Evolutionary conservation across 1,140 invertebrate species (phyloP).

Genomic region (Dreissena rostriformis): DNA sequence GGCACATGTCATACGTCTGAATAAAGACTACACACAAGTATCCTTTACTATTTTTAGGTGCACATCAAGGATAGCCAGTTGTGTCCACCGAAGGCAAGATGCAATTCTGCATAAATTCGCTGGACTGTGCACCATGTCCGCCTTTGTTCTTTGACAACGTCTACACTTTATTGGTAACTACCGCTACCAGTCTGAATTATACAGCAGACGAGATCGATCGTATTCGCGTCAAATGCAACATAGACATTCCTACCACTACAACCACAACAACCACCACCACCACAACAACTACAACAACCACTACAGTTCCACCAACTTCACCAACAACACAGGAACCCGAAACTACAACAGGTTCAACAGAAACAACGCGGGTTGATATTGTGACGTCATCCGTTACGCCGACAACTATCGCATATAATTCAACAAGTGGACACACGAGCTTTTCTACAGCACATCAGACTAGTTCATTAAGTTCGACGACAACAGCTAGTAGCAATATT

Average conservation of each 20-base stretch:
- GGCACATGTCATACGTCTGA: too few species aligned
- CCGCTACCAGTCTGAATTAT: not conserved
- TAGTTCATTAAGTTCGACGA: too few species aligned
- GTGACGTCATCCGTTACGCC: too few species aligned
- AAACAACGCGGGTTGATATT: too few species aligned
- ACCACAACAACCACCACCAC: not conserved
- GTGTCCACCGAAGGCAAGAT: not conserved
- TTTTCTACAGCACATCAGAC: too few species aligned
- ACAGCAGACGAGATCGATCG: not conserved
- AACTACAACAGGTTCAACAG: too few species aligned
- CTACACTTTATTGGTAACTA: not conserved
- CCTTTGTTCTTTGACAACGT: not conserved
- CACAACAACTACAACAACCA: not conserved
- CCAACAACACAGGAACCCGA: not conserved
- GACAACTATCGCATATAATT: too few species aligned
- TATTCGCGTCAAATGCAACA: not conserved
- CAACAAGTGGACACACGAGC: too few species aligned
- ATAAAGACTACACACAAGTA: too few species aligned
- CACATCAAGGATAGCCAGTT: too few species aligned
- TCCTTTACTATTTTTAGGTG: too few species aligned
- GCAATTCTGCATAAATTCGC: not conserved
- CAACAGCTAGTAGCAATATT: too few species aligned
- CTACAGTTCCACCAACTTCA: not conserved
- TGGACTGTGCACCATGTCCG: slow-evolving; percentile 1
- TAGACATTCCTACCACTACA: not conserved